Percentiles rank a stretch among this genome's conserved stretches.
These are phyloP conservation scores for Zosterops japonicus DNA, from an alignment of 2,113 vertebrate species.

Conservation along the genomic window DNA sequence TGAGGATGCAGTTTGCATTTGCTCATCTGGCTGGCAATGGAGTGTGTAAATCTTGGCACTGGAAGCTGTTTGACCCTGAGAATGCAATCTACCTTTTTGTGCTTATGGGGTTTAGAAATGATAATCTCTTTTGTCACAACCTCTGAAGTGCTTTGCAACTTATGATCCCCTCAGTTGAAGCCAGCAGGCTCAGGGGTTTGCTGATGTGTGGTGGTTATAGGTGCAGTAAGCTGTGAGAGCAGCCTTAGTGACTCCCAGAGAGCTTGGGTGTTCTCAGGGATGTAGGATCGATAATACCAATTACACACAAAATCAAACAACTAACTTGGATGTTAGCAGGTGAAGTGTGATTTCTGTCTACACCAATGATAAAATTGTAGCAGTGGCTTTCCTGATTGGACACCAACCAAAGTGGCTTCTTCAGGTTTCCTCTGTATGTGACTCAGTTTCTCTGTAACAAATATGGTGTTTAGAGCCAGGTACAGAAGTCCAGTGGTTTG, in stretches of 20 bases:
- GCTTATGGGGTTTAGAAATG: neutral
- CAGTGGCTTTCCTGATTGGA: neutral
- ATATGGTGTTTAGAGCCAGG: neutral
- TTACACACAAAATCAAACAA: neutral
- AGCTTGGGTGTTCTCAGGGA: neutral
- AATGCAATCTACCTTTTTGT: neutral
- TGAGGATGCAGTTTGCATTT: neutral
- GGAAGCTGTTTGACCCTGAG: neutral
- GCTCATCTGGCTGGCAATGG: neutral
- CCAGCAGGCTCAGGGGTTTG: neutral
- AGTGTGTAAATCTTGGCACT: neutral
- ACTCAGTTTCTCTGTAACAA: neutral
- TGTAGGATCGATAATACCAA: accelerated
- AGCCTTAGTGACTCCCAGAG: neutral
- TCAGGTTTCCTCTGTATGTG: neutral
- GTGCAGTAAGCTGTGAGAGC: neutral
- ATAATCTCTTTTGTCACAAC: neutral
- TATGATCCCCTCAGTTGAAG: neutral
- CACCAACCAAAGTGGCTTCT: neutral
- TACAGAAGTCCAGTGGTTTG: neutral
- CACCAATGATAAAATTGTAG: neutral
- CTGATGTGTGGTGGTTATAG: neutral
- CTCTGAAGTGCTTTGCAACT: neutral
- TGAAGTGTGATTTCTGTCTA: neutral
- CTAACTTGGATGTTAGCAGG: neutral